phyloP scores from a whole-genome alignment of 2,113 vertebrate genomes.

The Notechis scutatus region DNA sequence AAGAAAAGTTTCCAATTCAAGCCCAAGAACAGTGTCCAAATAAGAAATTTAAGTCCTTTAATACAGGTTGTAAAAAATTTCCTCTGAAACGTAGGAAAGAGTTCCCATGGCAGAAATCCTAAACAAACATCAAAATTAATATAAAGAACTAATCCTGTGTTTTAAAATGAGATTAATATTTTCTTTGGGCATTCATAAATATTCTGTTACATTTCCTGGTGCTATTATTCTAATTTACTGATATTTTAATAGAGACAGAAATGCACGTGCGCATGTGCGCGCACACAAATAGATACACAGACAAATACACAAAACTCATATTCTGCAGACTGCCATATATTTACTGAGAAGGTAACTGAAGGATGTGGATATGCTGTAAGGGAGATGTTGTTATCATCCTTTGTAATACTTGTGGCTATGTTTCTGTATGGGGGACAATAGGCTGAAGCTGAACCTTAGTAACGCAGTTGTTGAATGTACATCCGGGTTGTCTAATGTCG shows the following conservation, averaged over 20 bases:
- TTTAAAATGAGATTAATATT: background rate
- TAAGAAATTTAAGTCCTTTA: constrained; percentile 76
- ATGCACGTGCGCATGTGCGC: fast-evolving
- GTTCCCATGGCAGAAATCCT: constrained; percentile 63
- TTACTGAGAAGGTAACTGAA: background rate
- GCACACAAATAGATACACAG: background rate
- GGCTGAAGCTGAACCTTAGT: background rate
- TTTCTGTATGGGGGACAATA: background rate
- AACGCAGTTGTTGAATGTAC: background rate
- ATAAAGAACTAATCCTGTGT: constrained; percentile 21
- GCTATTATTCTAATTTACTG: background rate
- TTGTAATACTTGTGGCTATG: background rate
- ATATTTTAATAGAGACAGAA: background rate
- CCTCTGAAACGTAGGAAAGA: constrained; percentile 53
- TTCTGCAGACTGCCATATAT: background rate
- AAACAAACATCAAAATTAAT: constrained; percentile 46
- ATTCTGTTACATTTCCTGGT: background rate
- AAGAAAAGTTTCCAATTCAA: constrained; percentile 76
- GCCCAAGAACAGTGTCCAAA: constrained; percentile 78
- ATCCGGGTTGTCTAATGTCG: background rate
- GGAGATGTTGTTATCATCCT: background rate
- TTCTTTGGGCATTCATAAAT: background rate
- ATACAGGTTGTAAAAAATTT: constrained; percentile 70
- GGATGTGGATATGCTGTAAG: background rate
- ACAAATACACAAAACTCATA: background rate